Base-by-base conservation (phyloP, 2,888 invertebrate species). In the Leucophenga montana region DNA sequence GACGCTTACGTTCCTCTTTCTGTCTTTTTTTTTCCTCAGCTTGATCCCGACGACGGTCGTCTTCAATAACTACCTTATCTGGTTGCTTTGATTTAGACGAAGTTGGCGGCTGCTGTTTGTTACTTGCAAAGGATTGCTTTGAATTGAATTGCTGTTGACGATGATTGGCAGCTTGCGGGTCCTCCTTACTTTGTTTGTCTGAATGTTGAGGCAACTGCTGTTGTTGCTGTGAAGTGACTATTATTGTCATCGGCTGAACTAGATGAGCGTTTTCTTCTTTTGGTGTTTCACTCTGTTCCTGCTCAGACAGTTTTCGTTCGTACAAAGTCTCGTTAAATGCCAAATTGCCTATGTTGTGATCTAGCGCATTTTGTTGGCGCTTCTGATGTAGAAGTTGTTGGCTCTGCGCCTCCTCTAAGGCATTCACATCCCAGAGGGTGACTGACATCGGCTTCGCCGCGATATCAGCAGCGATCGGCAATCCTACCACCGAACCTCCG, bases 1-100 rank as follows among this genome's bases (percentile, higher is more conserved):
- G 86, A 0, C 87, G 87, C 66, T 85, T 88, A 14, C 85, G 86
- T 54, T 89, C 87, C 31, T 89, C 87, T 59, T 86, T 87, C 31
- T 83, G 79, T 0, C 85, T 82, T 6, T 84, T 78, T 39, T 86
- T 86, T 16, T 88, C 88, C 33, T 88, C 88, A 13, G 73, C 77
- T 31, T 69, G 74, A 44, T 88, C 88, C 0, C 84, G 80, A 13
- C 85, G 85, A 0, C 85, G 84, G 5, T 87, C 86, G 5, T 86
- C 87, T 13, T 86, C 86, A 3, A 61, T 71, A 20, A 44, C 33
- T 53, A 27, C 75, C 76, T 13, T 71, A 59, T 8, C 69, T 68
- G 11, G 72, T 71, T 62, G 77, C 77, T 66, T 62, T 76, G 6
- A 22, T 57, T 50, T 50, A n/a, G 18, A 16, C n/a, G 57, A 20